A percentile compares a stretch with the other conserved stretches of the same genome.
phyloP scores from a whole-genome alignment of 2,113 vertebrate genomes.

The Trichomycterus rosablanca region DNA sequence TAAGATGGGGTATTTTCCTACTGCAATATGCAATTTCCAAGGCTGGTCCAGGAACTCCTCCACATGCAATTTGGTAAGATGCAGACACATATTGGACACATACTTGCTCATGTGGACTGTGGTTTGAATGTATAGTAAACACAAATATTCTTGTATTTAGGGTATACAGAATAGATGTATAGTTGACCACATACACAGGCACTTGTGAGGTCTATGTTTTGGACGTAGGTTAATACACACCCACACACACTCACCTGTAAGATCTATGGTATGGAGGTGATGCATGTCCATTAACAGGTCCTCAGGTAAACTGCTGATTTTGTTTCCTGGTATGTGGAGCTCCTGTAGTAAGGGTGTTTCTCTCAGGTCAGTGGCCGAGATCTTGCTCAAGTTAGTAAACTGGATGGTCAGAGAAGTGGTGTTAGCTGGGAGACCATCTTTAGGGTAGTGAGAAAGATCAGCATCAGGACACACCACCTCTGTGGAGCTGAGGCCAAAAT shows the following conservation, averaged over 20 bases:
- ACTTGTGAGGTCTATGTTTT: too few relatives aligned
- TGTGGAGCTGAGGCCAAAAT: slow-evolving; percentile 42
- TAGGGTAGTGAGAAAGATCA: slow-evolving; percentile 61
- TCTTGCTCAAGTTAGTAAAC: slow-evolving; percentile 69
- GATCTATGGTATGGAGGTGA: slow-evolving; percentile 69
- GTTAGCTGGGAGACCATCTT: slow-evolving; percentile 45
- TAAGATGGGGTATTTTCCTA: too few relatives aligned
- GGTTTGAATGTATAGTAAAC: too few relatives aligned
- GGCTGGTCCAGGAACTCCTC: too few relatives aligned
- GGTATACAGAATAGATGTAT: too few relatives aligned
- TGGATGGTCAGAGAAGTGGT: slow-evolving; percentile 68
- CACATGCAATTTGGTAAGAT: too few relatives aligned
- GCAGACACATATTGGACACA: too few relatives aligned
- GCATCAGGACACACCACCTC: slow-evolving; percentile 66
- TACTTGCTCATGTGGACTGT: too few relatives aligned
- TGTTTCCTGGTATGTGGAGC: slow-evolving; percentile 77
- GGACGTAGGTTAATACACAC: too few relatives aligned
- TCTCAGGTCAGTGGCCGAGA: slow-evolving; percentile 54
- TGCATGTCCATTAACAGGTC: slow-evolving; percentile 60
- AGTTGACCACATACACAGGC: too few relatives aligned
- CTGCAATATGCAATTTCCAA: too few relatives aligned
- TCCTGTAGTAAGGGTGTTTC: slow-evolving; percentile 61
- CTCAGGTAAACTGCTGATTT: slow-evolving; percentile 57
- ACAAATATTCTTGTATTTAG: too few relatives aligned
- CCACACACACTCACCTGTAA: slow-evolving; percentile 55